Base-by-base conservation (phyloP, 2,797 vertebrate genomes). In the Pteronotus mesoamericanus region DNA sequence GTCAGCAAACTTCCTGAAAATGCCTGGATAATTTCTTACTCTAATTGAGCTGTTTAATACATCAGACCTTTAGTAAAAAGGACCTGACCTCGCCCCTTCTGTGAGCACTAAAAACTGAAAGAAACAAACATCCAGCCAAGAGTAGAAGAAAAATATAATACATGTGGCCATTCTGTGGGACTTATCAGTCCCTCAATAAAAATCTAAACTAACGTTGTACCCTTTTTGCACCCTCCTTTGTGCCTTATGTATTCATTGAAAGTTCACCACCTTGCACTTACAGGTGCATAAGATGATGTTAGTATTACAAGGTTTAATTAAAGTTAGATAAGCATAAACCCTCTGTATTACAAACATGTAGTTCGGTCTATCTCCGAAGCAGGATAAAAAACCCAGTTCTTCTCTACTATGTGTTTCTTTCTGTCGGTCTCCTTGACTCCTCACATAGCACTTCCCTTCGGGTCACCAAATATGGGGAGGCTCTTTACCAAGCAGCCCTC, bases 91-190 rank as follows among this genome's bases (percentile, higher is more conserved):
- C 79, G 72, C 48, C 66, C 32, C 59, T 86, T 78, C 83, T 19
- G 29, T 77, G 95, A 93, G 89, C 77, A 84, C 12, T 61, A n/a
- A 93, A 87, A 96, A 80, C 72, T 86, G 85, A 98, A 98, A 97
- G 88, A 85, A 97, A 74, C 46, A 91, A 98, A 95, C 0, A n/a
- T 68, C 82, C 90, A 68, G 55, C 74, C 95, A 85, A 93, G 91
- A 97, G 86, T 80, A 97, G 91, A 91, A 96, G 89, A 94, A 97
- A 95, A 85, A 37, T n/a, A 64, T 64, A 96, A 91, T 82, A 97
- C 97, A 97, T 91, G 96, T 77, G 86, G 85, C 32, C 80, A 51
- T 86, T 95, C 95, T 96, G 86, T 96, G 95, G 95, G 96, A 89
- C 79, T 69, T 93, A 94, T 64, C 77, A 89, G 79, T 92, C 22